phyloP scores from a whole-genome alignment of 2,797 vertebrate species.

The Pangasius larnaudii region DNA sequence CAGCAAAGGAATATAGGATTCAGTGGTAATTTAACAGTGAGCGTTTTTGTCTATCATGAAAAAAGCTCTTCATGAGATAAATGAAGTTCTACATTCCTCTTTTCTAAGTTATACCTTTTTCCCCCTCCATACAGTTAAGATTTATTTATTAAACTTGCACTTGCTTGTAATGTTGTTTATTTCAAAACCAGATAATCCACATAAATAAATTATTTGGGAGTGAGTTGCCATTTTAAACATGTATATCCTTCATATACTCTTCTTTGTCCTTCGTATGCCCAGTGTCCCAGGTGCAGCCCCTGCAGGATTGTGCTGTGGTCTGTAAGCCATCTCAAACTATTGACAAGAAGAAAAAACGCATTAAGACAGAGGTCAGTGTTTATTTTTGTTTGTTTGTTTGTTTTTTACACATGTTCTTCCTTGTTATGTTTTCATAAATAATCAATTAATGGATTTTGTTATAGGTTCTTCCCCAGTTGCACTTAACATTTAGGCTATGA shows the following conservation, averaged over 20 bases:
- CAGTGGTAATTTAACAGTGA: not conserved
- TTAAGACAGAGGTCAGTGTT: constrained; percentile 69
- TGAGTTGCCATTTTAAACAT: not conserved
- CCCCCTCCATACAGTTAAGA: not conserved
- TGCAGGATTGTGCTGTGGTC: constrained; percentile 66
- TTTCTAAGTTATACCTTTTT: not conserved
- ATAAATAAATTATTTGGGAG: not conserved
- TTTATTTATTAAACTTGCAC: not conserved
- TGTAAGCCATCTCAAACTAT: constrained; percentile 69
- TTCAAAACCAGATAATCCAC: not conserved
- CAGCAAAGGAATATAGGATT: not conserved
- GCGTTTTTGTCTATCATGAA: not conserved
- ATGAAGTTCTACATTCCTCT: not conserved
- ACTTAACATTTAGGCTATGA: not conserved
- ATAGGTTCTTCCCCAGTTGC: not conserved
- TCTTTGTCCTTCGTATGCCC: not conserved
- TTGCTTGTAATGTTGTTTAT: not conserved
- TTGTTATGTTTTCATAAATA: not conserved
- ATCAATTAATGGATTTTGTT: not conserved
- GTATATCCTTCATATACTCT: not conserved
- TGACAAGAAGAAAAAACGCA: constrained; percentile 64
- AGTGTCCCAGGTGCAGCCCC: constrained; percentile 71
- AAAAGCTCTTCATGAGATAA: too few relatives aligned
- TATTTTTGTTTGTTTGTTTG: too few relatives aligned
- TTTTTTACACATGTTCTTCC: not conserved